Conservation (phyloP, 2,113 vertebrate species). For the Prionailurus bengalensis region DNA sequence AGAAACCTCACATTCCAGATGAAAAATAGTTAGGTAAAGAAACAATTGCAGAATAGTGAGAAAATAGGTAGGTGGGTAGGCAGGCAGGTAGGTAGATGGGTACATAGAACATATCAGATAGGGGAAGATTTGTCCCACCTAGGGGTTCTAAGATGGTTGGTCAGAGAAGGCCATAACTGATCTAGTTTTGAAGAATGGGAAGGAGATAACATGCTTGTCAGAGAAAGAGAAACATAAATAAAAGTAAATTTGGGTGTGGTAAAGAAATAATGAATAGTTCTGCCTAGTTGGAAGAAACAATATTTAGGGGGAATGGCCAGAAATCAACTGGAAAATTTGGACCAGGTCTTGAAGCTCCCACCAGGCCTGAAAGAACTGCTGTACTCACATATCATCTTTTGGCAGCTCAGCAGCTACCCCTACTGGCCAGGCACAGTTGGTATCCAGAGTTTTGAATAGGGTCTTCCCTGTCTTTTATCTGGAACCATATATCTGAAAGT, state of each 20-base stretch:
- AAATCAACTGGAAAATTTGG: slow-evolving; percentile 47
- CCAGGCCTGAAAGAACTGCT: not conserved
- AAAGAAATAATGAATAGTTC: not conserved
- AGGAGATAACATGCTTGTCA: not conserved
- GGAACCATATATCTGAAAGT: not conserved
- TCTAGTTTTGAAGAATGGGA: not conserved
- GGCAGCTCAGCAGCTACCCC: slow-evolving; percentile 81
- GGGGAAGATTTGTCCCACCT: not conserved
- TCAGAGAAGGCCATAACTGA: not conserved
- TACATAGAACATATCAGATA: not conserved
- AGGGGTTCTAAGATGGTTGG: not conserved
- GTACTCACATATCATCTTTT: not conserved
- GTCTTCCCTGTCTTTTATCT: not conserved
- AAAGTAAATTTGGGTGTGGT: not conserved
- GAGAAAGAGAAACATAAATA: not conserved
- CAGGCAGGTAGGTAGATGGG: too few relatives aligned
- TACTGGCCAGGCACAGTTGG: slow-evolving; percentile 63
- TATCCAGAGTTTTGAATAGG: not conserved
- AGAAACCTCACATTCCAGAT: not conserved
- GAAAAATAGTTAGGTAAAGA: not conserved
- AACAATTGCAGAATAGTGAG: not conserved
- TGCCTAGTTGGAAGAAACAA: not conserved
- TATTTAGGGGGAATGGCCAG: not conserved
- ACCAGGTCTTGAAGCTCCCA: slow-evolving; percentile 24
- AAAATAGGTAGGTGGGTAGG: not conserved